A percentile compares a stretch with the other conserved stretches of the same genome.
These are phyloP conservation scores for Trachymyrmex cornetzi DNA, from an alignment of 1,140 invertebrate genomes.

Conservation along the genomic window DNA sequence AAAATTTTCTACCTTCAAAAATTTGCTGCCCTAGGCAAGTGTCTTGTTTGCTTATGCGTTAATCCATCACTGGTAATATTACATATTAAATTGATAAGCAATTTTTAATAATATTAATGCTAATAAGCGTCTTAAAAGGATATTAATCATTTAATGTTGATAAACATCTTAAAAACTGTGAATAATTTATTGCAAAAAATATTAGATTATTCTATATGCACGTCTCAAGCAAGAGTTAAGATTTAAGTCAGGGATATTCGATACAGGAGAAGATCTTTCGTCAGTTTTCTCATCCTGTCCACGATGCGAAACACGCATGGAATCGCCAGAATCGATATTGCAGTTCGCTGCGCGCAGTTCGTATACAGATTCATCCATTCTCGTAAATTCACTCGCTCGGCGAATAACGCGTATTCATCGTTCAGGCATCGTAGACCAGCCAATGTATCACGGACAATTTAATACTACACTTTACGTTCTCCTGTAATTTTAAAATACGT, in stretches of 20 bases:
- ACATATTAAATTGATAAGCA: too few species aligned
- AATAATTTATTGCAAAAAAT: neutral
- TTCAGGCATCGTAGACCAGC: neutral
- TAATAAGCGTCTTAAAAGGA: too few species aligned
- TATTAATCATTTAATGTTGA: too few species aligned
- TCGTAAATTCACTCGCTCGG: constrained; percentile 31
- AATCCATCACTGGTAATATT: too few species aligned
- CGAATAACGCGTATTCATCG: constrained; percentile 26
- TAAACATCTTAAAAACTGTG: too few species aligned
- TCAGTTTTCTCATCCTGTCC: constrained; percentile 45
- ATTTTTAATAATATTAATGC: too few species aligned
- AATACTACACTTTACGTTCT: constrained; percentile 32
- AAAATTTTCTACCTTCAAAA: too few species aligned
- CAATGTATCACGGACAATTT: constrained; percentile 44
- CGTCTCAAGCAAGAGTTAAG: neutral
- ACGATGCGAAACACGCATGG: constrained; percentile 17
- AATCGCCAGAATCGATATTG: constrained; percentile 46
- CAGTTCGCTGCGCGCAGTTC: neutral
- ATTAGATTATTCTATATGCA: neutral
- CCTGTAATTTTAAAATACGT: constrained; percentile 55
- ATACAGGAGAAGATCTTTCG: constrained; percentile 17
- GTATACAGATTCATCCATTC: constrained; percentile 28
- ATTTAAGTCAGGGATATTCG: constrained; percentile 7
- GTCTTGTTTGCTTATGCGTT: too few species aligned
- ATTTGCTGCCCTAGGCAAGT: too few species aligned